Base-by-base conservation (phyloP, 2,797 vertebrate species). In the Arctocebus calabarensis region DNA sequence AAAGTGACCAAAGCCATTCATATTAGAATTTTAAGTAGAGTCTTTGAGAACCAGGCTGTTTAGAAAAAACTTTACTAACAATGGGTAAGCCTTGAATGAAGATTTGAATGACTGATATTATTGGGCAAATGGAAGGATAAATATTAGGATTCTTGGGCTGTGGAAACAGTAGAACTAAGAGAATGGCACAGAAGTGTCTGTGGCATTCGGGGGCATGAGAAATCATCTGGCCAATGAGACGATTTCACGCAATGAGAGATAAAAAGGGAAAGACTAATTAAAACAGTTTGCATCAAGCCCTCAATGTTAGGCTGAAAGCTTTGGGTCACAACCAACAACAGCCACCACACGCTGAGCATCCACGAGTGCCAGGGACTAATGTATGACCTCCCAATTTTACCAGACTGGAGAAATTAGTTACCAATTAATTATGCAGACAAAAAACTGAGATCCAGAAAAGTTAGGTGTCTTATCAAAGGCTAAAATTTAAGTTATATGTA, bases 401-500 rank as follows among this genome's bases (percentile, higher is more conserved):
- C 37, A 52, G 78, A 81, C 77, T 13, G 48, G 23, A 82, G 32
- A 93, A 84, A 85, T 85, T 61, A 82, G 86, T 89, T 86, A 55
- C 82, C 62, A 82, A 13, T 40, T 75, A 12, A 13, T 40, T 75
- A 12, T 23, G 40, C 23, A 82, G 34, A 81, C 37, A n/a, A 74
- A 32, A 92, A 91, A 11, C 34, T 34, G 9, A 83, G 73, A 84
- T 66, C 7, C 32, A 55, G 43, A 57, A 64, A 92, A 64, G 57
- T 19, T 85, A 91, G 88, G 27, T 66, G 20, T 62, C 92, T 73
- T 43, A 48, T 32, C 43, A 94, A 93, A 71, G 74, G 11, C 70
- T 83, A 66, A 19, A 57, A 71, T 90, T 95, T 6, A 32, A 92
- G 48, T 61, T 55, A 82, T 82, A 88, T 96, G 68, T 52, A 91